Conservation (phyloP, 2,888 invertebrate genomes). For the Drosophila melanosoma region DNA sequence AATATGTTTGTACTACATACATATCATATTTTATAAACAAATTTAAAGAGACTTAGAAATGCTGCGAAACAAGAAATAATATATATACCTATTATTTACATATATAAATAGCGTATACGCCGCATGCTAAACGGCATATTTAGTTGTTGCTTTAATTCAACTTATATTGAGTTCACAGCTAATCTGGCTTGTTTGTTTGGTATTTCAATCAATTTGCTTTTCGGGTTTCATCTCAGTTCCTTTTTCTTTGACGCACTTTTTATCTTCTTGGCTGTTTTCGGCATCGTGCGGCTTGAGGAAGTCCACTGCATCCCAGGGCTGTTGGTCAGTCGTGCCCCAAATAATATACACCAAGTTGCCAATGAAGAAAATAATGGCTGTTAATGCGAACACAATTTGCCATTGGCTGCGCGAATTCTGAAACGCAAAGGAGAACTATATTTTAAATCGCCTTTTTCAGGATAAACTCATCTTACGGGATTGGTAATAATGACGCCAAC, state of each 20-base stretch:
- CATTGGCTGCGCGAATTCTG: conserved; percentile 87
- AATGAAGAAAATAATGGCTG: conserved; percentile 89
- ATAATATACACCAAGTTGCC: conserved; percentile 89
- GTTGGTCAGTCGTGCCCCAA: conserved; percentile 88
- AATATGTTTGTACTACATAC: background rate
- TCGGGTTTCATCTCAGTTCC: background rate
- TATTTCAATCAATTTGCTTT: conserved; percentile 11
- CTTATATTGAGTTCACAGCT: conserved; percentile 33
- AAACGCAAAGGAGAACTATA: background rate
- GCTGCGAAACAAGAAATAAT: background rate
- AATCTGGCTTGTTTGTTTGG: conserved; percentile 7
- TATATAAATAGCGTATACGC: conserved; percentile 35
- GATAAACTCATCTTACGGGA: conserved; percentile 68
- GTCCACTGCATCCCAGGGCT: conserved; percentile 88
- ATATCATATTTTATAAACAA: conserved; percentile 24
- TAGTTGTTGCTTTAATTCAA: conserved; percentile 21
- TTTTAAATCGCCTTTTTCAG: background rate
- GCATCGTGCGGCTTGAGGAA: conserved; percentile 43
- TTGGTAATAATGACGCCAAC: conserved; percentile 86
- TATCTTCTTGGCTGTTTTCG: conserved; percentile 21
- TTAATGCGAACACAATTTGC: conserved; percentile 89
- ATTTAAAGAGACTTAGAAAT: background rate
- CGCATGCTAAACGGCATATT: conserved; percentile 24
- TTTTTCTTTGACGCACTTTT: background rate
- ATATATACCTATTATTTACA: conserved; percentile 2